These are phyloP conservation scores for Rhabditoides inermis DNA, from an alignment of 2,888 invertebrate species.

Conservation along the genomic window DNA sequence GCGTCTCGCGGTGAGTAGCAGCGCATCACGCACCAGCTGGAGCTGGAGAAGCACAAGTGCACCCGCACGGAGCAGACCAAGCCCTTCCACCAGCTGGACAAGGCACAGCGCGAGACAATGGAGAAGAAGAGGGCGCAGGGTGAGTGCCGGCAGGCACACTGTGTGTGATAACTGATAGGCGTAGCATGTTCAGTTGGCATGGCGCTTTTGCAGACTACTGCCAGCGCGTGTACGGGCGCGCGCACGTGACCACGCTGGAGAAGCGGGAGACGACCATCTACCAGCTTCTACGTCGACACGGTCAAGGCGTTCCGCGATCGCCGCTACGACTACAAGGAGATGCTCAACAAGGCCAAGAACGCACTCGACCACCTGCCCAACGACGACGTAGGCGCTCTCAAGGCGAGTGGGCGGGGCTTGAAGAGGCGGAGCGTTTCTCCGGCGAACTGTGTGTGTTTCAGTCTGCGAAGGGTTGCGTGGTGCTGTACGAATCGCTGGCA, in stretches of 20 bases:
- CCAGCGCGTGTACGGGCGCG: conserved; percentile 86
- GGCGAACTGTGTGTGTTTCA: too few relatives aligned
- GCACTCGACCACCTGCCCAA: too few relatives aligned
- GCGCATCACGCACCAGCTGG: conserved; percentile 87
- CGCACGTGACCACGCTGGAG: conserved; percentile 77
- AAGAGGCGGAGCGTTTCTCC: too few relatives aligned
- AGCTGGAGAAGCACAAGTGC: conserved; percentile 87
- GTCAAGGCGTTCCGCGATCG: conserved; percentile 87
- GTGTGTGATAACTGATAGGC: too few relatives aligned
- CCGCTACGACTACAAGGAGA: conserved; percentile 88
- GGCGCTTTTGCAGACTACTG: conserved; percentile 74
- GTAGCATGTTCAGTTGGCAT: neutral
- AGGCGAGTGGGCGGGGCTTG: too few relatives aligned
- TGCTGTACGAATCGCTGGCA: conserved; percentile 90
- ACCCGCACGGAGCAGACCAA: too few relatives aligned
- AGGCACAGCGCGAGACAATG: conserved; percentile 69
- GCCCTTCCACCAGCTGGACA: conserved; percentile 74
- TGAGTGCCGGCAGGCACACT: too few relatives aligned
- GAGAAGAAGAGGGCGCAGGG: conserved; percentile 81
- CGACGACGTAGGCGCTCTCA: too few relatives aligned
- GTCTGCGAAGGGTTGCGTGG: too few relatives aligned
- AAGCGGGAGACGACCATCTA: conserved; percentile 82
- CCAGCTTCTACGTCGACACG: conserved; percentile 95
- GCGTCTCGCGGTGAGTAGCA: conserved; percentile 82
- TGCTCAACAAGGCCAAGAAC: conserved; percentile 64